These are phyloP conservation scores for Mobula birostris DNA, from an alignment of 2,113 vertebrate species.

Conservation along the genomic window DNA sequence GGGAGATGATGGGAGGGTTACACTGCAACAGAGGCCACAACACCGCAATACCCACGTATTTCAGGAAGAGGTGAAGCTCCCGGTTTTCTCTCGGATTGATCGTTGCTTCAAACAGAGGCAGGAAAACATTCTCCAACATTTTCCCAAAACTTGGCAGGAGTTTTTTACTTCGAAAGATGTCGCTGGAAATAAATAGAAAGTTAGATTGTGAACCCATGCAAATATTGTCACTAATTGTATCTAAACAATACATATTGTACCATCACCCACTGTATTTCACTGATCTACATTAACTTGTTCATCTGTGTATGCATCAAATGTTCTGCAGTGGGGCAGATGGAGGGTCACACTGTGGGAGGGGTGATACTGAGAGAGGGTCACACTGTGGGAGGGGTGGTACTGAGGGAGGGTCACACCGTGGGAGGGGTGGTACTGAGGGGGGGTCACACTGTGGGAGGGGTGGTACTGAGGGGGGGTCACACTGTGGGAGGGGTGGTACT, in stretches of 20 bases:
- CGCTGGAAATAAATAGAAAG: slow-evolving; percentile 59
- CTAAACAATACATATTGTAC: too few relatives aligned
- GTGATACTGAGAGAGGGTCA: too few relatives aligned
- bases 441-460: not conserved
- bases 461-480: too few relatives aligned
- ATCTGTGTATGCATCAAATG: too few relatives aligned
- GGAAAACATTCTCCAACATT: slow-evolving; percentile 93
- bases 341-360: too few relatives aligned
- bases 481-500: too few relatives aligned
- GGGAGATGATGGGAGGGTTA: too few relatives aligned
- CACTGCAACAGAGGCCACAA: too few relatives aligned
- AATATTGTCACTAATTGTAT: not conserved
- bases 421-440: not conserved
- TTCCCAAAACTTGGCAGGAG: slow-evolving; percentile 78
- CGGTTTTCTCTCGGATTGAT: slow-evolving; percentile 83
- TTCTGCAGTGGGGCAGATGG: not conserved
- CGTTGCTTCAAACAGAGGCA: slow-evolving; percentile 89
- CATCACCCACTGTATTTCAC: not conserved
- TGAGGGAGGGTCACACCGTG: not conserved
- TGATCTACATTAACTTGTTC: too few relatives aligned
- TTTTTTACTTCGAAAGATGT: slow-evolving; percentile 89
- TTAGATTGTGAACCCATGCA: not conserved
- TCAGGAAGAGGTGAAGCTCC: slow-evolving; percentile 78
- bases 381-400: too few relatives aligned
- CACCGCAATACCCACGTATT: slow-evolving; percentile 65